Percentiles rank a stretch among this genome's conserved stretches.
phyloP scores from a whole-genome alignment of 2,797 vertebrate genomes.

The Eulemur albifrons region DNA sequence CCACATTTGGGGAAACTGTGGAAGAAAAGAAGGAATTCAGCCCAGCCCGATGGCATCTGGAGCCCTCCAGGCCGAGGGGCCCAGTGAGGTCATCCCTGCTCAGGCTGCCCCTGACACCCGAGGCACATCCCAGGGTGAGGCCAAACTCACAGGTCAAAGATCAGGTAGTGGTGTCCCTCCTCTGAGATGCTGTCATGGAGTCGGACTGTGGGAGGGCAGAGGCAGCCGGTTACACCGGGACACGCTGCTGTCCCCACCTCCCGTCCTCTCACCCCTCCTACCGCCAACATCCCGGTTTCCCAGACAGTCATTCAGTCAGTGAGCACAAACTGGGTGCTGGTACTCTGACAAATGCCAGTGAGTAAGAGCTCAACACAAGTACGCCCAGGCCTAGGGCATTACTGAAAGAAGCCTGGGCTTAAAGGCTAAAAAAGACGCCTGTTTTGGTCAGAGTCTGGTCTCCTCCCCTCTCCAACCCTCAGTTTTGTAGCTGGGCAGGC shows the following conservation, averaged over 20 bases:
- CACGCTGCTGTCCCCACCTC: not conserved
- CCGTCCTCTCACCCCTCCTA: not conserved
- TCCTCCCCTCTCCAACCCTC: not conserved
- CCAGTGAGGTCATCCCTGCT: not conserved
- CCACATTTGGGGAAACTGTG: not conserved
- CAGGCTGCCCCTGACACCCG: not conserved
- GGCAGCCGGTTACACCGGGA: not conserved
- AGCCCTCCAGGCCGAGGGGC: not conserved
- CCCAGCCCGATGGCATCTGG: not conserved
- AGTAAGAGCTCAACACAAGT: not conserved
- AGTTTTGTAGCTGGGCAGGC: not conserved
- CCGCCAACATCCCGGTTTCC: not conserved
- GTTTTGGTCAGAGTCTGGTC: not conserved
- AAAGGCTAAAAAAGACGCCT: not conserved
- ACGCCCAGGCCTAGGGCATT: not conserved
- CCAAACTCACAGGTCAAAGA: conserved; percentile 89
- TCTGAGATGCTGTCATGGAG: conserved; percentile 89
- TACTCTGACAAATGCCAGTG: not conserved
- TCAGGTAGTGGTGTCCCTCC: conserved; percentile 89
- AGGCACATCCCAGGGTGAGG: not conserved
- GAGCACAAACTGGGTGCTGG: not conserved
- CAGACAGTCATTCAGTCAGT: not conserved
- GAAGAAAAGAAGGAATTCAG: not conserved
- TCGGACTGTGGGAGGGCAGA: conserved; percentile 82
- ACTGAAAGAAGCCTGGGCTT: not conserved